A percentile compares a stretch with the other conserved stretches of the same genome.
phyloP scores from a whole-genome alignment of 2,113 vertebrate genomes.

The Xiphorhynchus elegans region DNA sequence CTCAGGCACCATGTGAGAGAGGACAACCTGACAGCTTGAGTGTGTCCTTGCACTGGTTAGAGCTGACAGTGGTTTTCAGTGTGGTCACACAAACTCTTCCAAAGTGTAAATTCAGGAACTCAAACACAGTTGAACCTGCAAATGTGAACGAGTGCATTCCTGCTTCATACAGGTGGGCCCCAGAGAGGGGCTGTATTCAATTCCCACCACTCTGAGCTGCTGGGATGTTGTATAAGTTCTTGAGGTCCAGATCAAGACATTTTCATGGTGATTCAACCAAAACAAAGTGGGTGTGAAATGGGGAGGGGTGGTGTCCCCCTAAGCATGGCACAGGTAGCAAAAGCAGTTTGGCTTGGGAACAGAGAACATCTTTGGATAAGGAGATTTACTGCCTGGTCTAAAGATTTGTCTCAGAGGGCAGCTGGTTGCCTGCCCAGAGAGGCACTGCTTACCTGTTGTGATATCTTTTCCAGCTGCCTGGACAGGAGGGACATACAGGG shows the following conservation, averaged over 20 bases:
- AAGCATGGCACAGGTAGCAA: not conserved
- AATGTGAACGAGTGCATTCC: not conserved
- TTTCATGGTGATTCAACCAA: not conserved
- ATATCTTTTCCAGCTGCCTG: not conserved
- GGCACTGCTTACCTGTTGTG: fast-evolving
- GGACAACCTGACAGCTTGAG: not conserved
- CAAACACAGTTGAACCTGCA: not conserved
- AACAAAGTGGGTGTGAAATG: not conserved
- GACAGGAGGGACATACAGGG: not conserved
- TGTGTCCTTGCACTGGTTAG: not conserved
- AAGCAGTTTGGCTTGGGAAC: not conserved
- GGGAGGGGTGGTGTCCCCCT: not conserved
- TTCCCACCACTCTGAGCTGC: not conserved
- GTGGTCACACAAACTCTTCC: not conserved
- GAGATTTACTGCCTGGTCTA: not conserved
- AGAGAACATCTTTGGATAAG: not conserved
- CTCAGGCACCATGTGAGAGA: not conserved
- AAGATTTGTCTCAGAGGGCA: not conserved
- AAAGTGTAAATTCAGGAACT: not conserved
- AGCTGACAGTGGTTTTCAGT: not conserved
- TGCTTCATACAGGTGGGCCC: not conserved
- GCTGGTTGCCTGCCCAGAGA: not conserved
- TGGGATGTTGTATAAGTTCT: not conserved
- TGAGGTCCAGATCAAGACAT: not conserved
- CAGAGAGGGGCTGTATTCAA: not conserved